Evolutionary conservation across 2,888 invertebrate species (phyloP), one percentile per base, ranked within the genome.

Genomic region (Pollenia amentaria): DNA sequence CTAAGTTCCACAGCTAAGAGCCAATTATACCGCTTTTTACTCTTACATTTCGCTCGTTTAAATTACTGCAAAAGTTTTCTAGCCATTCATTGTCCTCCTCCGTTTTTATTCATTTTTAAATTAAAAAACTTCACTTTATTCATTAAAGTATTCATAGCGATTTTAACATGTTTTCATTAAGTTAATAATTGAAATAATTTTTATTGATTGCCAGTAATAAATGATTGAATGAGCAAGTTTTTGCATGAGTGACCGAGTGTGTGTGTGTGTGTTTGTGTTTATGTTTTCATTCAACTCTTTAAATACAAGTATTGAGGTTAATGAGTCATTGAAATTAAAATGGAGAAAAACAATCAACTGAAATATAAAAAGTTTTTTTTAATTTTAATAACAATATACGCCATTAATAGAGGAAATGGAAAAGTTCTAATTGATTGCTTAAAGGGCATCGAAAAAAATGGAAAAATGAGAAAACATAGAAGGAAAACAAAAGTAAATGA

Each of bases 271-370:
- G 14, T 57, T 29, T 57, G 1, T 51, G 11, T 18, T 3, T 62
- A 2, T 46, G 21, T 7, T 44, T 55, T 12, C 12, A 62, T 29
- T 29, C 48, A 44, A 57, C 40, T 57, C 44, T 57, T 57, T 55
- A 12, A 21, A 46, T 48, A 38, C 29, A 21, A 65, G 46, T 55
- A 82, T 82, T 82, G 51, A 76, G 81, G 82, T 82, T 82, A 82
- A 82, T 82, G 82, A 82, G 82, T 76, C 67, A 75, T 65, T 67
- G 57, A 81, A 57, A 42, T 62, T 51, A 62, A 79, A 51, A 51
- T 42, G 38, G 48, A 69, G 29, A 57, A 48, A 18, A 29, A 29
- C 3, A 64, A 48, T 18, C n/a, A 51, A 53, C 18, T 46, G 21
- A 67, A 67, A 57, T 10, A 75, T 46, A 60, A 67, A 53, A 46